Conservation (phyloP, 2,888 invertebrate species). For the Epinotia ramella region DNA sequence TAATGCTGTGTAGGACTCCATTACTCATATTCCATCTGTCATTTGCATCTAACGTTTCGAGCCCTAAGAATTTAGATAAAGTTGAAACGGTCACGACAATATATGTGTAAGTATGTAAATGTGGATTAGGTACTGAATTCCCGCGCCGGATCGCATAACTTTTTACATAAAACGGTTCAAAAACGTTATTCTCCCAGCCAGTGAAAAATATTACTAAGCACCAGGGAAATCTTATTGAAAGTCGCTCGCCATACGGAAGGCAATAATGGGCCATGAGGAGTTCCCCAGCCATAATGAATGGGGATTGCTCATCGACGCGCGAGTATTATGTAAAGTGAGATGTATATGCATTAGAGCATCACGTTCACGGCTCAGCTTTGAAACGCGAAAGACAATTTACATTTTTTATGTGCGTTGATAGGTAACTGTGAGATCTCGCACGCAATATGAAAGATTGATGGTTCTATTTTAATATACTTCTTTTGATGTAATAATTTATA, state of each 20-base stretch:
- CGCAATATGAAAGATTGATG: not conserved
- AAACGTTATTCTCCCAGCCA: slow-evolving; percentile 21
- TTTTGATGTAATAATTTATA: too few species aligned
- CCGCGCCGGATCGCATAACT: slow-evolving; percentile 10
- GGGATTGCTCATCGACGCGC: slow-evolving; percentile 63
- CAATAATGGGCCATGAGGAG: slow-evolving; percentile 50
- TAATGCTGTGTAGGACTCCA: too few species aligned
- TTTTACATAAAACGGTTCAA: slow-evolving; percentile 21
- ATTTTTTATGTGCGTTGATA: slow-evolving; percentile 56
- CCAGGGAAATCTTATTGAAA: slow-evolving; percentile 41
- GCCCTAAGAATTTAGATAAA: too few species aligned
- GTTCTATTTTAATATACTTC: not conserved
- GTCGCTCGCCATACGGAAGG: slow-evolving; percentile 44
- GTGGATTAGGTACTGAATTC: not conserved
- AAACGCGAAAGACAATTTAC: slow-evolving; percentile 60
- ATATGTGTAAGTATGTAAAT: slow-evolving; percentile 12
- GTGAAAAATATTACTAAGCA: slow-evolving; percentile 30
- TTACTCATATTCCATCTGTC: too few species aligned
- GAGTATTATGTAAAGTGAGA: slow-evolving; percentile 57
- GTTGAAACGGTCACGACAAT: not conserved
- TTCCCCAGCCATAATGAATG: slow-evolving; percentile 41
- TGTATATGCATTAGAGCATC: slow-evolving; percentile 61
- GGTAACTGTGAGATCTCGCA: slow-evolving; percentile 1
- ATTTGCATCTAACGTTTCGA: too few species aligned
- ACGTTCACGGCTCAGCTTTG: slow-evolving; percentile 49